Evolutionary conservation across 2,113 vertebrate genomes (phyloP).

Genomic region (Amblyornis subalaris): DNA sequence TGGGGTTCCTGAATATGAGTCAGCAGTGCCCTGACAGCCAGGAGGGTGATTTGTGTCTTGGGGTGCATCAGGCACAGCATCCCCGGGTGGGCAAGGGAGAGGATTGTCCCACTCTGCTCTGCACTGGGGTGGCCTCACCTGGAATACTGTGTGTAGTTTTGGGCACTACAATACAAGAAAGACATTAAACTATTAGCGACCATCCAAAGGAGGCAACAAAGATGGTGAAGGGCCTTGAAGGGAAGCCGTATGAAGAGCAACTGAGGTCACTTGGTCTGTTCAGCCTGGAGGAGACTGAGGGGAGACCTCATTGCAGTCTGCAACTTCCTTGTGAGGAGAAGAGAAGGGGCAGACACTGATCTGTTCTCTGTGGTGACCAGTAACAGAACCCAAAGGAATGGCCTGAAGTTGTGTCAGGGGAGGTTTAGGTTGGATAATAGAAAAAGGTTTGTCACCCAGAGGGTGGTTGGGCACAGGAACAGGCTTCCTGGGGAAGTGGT

Average conservation of each 20-base stretch:
- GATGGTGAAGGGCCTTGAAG: neutral
- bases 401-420: neutral
- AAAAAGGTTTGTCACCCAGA: neutral
- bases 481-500: neutral
- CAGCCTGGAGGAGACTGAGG: neutral
- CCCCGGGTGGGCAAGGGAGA: rapidly evolving
- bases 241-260: neutral
- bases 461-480: neutral
- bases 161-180: neutral
- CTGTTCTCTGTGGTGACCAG: neutral
- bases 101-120: neutral
- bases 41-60: rapidly evolving
- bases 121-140: neutral
- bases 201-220: neutral
- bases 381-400: neutral
- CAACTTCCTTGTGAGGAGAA: neutral
- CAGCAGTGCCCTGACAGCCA: neutral
- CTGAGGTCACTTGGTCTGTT: neutral
- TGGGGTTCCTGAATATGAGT: neutral
- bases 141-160: neutral
- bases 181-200: neutral
- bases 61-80: neutral
- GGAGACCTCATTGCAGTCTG: neutral
- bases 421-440: neutral
- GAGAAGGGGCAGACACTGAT: neutral